Evolutionary conservation across 2,797 vertebrate genomes (phyloP).

Genomic region (Liasis olivaceus): DNA sequence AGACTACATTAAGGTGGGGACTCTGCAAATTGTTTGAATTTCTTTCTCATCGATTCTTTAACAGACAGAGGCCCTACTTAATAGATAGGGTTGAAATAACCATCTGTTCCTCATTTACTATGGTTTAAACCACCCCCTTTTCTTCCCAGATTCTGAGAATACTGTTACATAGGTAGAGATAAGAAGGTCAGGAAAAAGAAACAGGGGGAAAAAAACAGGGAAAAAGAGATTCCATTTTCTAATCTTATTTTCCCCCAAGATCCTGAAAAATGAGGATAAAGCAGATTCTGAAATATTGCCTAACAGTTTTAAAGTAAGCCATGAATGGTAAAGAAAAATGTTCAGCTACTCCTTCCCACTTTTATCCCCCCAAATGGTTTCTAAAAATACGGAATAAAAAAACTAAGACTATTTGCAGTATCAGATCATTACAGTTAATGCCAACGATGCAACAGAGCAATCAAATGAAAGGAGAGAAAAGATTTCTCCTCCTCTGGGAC

Average conservation of each 20-base stretch:
- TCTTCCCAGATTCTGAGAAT: neutral
- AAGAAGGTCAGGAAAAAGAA: neutral
- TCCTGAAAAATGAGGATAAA: neutral
- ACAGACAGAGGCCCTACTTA: neutral
- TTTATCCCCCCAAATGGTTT: neutral
- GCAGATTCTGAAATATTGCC: neutral
- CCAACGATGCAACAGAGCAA: neutral
- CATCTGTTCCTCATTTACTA: neutral
- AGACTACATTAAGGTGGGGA: neutral
- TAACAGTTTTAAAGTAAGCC: neutral
- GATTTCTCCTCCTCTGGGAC: neutral
- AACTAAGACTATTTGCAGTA: neutral
- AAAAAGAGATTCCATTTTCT: neutral
- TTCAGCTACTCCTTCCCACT: neutral
- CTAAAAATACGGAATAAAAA: neutral
- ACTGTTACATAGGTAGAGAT: neutral
- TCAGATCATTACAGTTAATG: neutral
- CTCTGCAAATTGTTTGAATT: neutral
- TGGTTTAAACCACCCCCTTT: neutral
- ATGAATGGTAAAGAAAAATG: neutral
- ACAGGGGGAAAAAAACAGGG: rapidly evolving
- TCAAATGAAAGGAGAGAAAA: neutral
- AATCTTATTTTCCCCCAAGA: neutral
- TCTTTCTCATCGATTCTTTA: neutral
- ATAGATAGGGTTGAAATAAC: neutral